Evolutionary conservation across 2,888 invertebrate genomes (phyloP).

Genomic region (Rhagonycha lutea): DNA sequence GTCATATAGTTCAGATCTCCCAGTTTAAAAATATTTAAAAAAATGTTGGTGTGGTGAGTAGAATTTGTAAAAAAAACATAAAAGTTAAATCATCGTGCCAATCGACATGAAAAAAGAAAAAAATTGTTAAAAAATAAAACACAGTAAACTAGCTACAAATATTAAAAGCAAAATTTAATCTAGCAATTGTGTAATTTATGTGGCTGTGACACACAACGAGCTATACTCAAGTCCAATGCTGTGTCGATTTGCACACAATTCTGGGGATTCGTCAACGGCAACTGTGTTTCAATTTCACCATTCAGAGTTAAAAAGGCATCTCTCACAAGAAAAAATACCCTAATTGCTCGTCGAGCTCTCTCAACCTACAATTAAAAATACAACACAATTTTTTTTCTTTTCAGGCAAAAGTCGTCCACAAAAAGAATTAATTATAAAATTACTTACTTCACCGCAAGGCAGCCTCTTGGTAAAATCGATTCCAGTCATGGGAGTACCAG

Average conservation of each 20-base stretch:
- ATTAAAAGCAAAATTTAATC: slow-evolving; percentile 14
- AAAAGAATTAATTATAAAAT: not conserved
- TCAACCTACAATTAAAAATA: slow-evolving; percentile 66
- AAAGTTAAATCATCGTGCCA: not conserved
- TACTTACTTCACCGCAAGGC: slow-evolving; percentile 91
- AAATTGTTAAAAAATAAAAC: not conserved
- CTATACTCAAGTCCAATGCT: slow-evolving; percentile 90
- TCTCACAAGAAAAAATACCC: slow-evolving; percentile 89
- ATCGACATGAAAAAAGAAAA: not conserved
- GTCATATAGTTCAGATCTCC: not conserved
- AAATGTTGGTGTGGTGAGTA: not conserved
- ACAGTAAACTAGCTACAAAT: slow-evolving; percentile 1
- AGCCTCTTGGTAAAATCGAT: slow-evolving; percentile 91
- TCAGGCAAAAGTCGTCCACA: not conserved
- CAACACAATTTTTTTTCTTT: not conserved
- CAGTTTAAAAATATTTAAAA: not conserved
- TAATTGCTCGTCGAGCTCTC: slow-evolving; percentile 84
- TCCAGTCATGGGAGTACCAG: slow-evolving; percentile 93
- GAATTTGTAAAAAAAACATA: not conserved
- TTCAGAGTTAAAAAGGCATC: slow-evolving; percentile 79
- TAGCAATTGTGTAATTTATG: slow-evolving; percentile 50
- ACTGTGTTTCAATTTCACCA: slow-evolving; percentile 80
- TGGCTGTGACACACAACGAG: slow-evolving; percentile 55
- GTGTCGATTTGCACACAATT: slow-evolving; percentile 92
- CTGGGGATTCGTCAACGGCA: slow-evolving; percentile 87